These are phyloP conservation scores for Folsomia manolachei DNA, from an alignment of 2,888 invertebrate genomes.

Conservation along the genomic window DNA sequence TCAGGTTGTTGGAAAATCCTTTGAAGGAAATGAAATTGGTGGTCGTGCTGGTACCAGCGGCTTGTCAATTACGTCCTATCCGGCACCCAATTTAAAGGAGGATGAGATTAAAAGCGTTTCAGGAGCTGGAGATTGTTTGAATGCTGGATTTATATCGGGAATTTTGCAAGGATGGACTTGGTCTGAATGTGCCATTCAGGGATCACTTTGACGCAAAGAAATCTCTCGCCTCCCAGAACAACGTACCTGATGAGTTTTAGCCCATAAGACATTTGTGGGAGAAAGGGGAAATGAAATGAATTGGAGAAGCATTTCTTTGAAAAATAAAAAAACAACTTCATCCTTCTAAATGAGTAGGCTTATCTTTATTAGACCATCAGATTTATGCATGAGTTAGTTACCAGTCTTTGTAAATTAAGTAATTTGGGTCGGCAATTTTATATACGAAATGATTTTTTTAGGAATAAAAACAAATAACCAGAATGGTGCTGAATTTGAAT, in stretches of 20 bases:
- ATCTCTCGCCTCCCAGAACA: constrained; percentile 61
- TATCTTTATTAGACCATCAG: constrained; percentile 27
- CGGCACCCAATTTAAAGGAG: constrained; percentile 45
- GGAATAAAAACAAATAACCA: no score
- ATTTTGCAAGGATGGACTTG: constrained; percentile 61
- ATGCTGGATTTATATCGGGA: constrained; percentile 65
- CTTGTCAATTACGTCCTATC: constrained; percentile 44
- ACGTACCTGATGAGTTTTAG: constrained; percentile 59
- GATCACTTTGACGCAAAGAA: constrained; percentile 63
- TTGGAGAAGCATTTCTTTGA: no score
- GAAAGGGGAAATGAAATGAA: no score
- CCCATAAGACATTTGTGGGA: no score
- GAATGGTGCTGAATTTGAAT: no score
- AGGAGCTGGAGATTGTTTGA: constrained; percentile 74
- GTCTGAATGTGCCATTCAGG: constrained; percentile 62
- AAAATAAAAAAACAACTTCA: neutral
- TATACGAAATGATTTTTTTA: no score
- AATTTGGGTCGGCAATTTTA: no score
- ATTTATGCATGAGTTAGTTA: constrained; percentile 25
- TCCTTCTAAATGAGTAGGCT: neutral
- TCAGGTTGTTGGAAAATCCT: constrained; percentile 12
- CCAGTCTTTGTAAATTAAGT: neutral
- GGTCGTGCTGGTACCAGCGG: constrained; percentile 47
- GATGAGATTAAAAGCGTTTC: constrained; percentile 66
- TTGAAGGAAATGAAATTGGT: constrained; percentile 16